phyloP scores from a whole-genome alignment of 1,140 invertebrate genomes.

The Drosophila pandora region DNA sequence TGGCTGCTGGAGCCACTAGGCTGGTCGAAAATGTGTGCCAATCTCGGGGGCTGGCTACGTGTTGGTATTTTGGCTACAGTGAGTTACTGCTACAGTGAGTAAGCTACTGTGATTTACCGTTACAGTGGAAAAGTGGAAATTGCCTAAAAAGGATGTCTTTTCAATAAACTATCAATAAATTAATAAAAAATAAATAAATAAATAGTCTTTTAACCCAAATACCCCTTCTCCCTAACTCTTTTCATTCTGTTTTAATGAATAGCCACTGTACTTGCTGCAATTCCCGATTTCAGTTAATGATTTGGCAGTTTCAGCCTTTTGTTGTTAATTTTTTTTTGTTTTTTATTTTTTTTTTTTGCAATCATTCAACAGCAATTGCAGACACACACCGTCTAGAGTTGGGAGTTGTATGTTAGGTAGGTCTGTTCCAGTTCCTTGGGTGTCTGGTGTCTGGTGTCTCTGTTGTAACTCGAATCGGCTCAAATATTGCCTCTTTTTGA shows the following conservation, averaged over 20 bases:
- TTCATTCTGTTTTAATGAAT: not conserved
- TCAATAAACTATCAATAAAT: not conserved
- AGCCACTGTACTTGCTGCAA: conserved; percentile 4
- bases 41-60: conserved; percentile 13
- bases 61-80: conserved; percentile 24
- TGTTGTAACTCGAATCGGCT: conserved; percentile 40
- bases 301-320: conserved; percentile 16
- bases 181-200: too few relatives aligned
- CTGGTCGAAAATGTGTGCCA: conserved; percentile 36
- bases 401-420: conserved; percentile 1
- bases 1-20: conserved; percentile 12
- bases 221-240: too few relatives aligned
- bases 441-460: conserved; percentile 13
- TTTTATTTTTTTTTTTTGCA: conserved; percentile 4
- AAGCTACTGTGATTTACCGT: conserved; percentile 6
- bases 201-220: too few relatives aligned
- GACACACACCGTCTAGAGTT: conserved; percentile 11
- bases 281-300: conserved; percentile 19
- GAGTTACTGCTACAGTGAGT: not conserved
- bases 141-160: not conserved
- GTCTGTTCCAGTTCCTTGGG: conserved; percentile 24
- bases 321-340: conserved; percentile 1
- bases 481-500: conserved; percentile 26
- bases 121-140: conserved; percentile 1
- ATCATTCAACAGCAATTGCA: conserved; percentile 24